Base-by-base conservation (phyloP, 2,797 vertebrate species). In the Apogon talboti region DNA sequence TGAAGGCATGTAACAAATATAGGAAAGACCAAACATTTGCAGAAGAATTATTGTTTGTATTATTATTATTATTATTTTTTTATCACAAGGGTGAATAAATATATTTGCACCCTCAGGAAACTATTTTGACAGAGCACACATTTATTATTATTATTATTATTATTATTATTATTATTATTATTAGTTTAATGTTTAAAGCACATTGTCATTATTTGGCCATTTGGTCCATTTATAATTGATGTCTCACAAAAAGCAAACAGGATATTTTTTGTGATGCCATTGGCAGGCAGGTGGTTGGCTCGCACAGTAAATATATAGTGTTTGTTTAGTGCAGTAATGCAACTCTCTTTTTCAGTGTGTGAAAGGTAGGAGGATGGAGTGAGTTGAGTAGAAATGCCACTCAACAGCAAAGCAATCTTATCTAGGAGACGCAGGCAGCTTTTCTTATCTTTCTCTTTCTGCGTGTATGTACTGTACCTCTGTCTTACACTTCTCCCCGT, bases 401-500 rank as follows among this genome's bases (percentile, higher is more conserved):
- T 91, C 82, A 90, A 65, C 73, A 77, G 73, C 56, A 47, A 78
- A 74, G 79, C 75, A 91, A 87, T 90, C 84, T 91, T 93, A 92
- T 91, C 86, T 79, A 72, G 62, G 73, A 79, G 81, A 76, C 82
- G 83, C 90, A 91, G 87, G 77, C 84, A 71, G 67, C 58, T 71
- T 63, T 79, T 73, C 66, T 49, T 52, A 42, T 69, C 57, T 42
- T 30, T 55, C 12, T 58, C 64, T 54, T 33, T 60, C 64, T 24
- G 62, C 24, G 38, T 45, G 12, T 38, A 7, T 30, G 13, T 38
- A 13, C 57, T 45, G 9, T 57, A 47, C 66, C 67, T 71, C 47
- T 56, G 54, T 64, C 59, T 57, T 6, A 41, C 49, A 24, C 15
- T 9, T 43, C 37, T 62, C 35, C 48, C 56, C 45, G 45, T 70